phyloP scores from a whole-genome alignment of 2,113 vertebrate species.

The Lota lota region DNA sequence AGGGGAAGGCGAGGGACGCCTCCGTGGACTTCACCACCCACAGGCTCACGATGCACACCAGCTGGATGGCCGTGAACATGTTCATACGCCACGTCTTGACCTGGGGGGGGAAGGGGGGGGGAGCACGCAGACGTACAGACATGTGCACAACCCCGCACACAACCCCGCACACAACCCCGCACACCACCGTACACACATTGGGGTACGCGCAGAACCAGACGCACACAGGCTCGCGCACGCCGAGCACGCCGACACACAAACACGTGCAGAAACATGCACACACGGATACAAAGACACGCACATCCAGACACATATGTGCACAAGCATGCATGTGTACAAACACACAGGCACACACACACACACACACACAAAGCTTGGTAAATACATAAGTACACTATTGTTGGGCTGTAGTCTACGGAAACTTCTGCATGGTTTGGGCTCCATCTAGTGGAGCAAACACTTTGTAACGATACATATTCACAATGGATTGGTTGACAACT shows the following conservation, averaged over 20 bases:
- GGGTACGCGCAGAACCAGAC: neutral
- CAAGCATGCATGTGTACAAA: neutral
- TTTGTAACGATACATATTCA: too few relatives aligned
- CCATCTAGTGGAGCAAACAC: constrained; percentile 66
- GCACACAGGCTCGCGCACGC: too few relatives aligned
- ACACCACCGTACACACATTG: neutral
- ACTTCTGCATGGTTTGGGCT: constrained; percentile 37
- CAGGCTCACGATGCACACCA: constrained; percentile 88
- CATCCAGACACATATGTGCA: neutral
- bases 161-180: neutral
- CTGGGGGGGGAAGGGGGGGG: constrained; percentile 55
- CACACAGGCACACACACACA: neutral
- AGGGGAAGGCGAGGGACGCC: constrained; percentile 93
- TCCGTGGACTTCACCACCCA: constrained; percentile 95
- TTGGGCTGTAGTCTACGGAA: neutral
- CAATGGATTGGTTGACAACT: too few relatives aligned
- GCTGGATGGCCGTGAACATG: constrained; percentile 92
- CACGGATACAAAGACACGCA: neutral
- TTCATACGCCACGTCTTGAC: constrained; percentile 99
- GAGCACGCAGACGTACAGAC: neutral
- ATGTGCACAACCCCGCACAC: neutral
- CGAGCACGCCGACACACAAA: neutral
- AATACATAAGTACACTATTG: too few relatives aligned
- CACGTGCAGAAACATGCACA: neutral
- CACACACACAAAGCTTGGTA: neutral